A percentile compares a stretch with the other conserved stretches of the same genome.
Evolutionary conservation across 2,113 vertebrate species (phyloP).

Genomic region (Sturnira hondurensis): DNA sequence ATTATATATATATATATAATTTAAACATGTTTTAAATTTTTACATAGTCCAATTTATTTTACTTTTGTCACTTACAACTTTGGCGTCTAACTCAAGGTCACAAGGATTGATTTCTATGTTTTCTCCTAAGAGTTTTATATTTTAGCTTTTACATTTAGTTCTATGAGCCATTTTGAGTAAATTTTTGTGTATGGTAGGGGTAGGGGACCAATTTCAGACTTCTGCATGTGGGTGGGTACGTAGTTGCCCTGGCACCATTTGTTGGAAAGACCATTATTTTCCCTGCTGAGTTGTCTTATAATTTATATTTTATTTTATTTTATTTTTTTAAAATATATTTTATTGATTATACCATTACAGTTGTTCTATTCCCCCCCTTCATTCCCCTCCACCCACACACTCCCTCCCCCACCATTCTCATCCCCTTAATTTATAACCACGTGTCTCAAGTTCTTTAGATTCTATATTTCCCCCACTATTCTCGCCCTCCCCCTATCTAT

Average conservation of each 20-base stretch:
- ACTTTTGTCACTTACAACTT: neutral
- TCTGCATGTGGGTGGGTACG: neutral
- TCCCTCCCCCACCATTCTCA: too few species aligned
- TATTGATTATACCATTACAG: too few species aligned
- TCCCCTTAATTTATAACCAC: too few species aligned
- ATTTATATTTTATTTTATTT: constrained; percentile 8
- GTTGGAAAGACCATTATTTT: neutral
- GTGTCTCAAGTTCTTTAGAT: too few species aligned
- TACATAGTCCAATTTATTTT: neutral
- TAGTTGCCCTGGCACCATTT: neutral
- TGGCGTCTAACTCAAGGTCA: neutral
- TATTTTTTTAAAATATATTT: too few species aligned
- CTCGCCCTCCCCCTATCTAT: too few species aligned
- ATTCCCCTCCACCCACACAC: too few species aligned
- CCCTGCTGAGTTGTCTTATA: neutral
- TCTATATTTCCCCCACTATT: too few species aligned
- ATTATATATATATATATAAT: too few species aligned
- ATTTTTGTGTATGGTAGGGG: neutral
- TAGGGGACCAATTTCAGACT: neutral
- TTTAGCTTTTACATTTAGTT: too few species aligned
- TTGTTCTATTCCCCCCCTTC: too few species aligned
- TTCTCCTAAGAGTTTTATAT: neutral
- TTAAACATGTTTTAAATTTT: neutral
- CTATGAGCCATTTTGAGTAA: too few species aligned
- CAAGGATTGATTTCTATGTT: neutral